Evolutionary conservation across 1,140 invertebrate genomes (phyloP).

Genomic region (Zaprionus tsacasi): DNA sequence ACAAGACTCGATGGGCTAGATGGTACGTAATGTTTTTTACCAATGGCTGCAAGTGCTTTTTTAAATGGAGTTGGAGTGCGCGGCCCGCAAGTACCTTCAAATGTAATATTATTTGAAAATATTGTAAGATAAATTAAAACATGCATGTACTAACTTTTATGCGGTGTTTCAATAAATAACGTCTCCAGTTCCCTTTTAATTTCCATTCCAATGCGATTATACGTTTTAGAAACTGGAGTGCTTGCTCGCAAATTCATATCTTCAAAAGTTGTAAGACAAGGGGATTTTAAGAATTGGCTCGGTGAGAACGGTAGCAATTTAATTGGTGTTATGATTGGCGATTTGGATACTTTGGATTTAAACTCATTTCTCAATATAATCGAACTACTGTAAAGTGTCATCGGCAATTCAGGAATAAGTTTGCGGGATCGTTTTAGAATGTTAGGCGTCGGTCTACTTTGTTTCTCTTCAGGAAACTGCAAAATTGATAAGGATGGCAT

Average conservation of each 20-base stretch:
- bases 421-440: slow-evolving; percentile 65
- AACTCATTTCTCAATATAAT: slow-evolving; percentile 3
- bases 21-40: slow-evolving; percentile 89
- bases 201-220: slow-evolving; percentile 68
- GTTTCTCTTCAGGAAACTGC: slow-evolving; percentile 25
- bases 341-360: slow-evolving; percentile 49
- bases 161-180: slow-evolving; percentile 76
- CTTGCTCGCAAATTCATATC: slow-evolving; percentile 80
- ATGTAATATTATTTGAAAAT: background rate
- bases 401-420: slow-evolving; percentile 21
- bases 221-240: slow-evolving; percentile 73
- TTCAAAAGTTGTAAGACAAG: slow-evolving; percentile 85
- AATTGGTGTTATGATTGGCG: slow-evolving; percentile 88
- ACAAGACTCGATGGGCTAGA: slow-evolving; percentile 92
- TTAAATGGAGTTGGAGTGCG: slow-evolving; percentile 97
- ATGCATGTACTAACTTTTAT: slow-evolving; percentile 64
- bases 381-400: background rate
- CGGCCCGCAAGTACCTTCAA: slow-evolving; percentile 83
- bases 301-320: slow-evolving; percentile 95
- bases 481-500: background rate
- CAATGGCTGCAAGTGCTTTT: slow-evolving; percentile 93
- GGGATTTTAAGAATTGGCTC: slow-evolving; percentile 94
- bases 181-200: slow-evolving; percentile 71
- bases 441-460: slow-evolving; percentile 53
- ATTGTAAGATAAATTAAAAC: background rate